Percentiles rank a stretch among this genome's conserved stretches.
These are phyloP conservation scores for Pica pica DNA, from an alignment of 2,113 vertebrate species.

Conservation along the genomic window DNA sequence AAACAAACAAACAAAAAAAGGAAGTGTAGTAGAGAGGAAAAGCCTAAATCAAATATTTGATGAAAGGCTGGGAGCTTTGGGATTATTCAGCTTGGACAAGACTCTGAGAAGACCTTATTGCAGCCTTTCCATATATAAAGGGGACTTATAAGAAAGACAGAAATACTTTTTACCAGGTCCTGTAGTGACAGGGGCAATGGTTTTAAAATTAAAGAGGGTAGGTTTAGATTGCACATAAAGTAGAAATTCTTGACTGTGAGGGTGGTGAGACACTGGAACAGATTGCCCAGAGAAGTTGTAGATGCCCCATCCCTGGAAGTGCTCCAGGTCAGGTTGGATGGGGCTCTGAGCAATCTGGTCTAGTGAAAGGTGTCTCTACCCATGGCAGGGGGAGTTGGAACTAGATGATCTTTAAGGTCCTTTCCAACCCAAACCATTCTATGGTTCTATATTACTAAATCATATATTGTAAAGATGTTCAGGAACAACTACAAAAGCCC, in stretches of 20 bases:
- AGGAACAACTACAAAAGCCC: not conserved
- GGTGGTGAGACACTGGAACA: not conserved
- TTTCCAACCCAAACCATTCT: not conserved
- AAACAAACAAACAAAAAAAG: not conserved
- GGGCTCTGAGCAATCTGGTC: not conserved
- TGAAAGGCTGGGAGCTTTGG: not conserved
- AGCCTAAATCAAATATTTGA: not conserved
- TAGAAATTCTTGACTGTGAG: not conserved
- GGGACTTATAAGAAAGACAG: not conserved
- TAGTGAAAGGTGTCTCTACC: not conserved
- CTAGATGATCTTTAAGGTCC: not conserved
- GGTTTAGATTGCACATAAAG: not conserved
- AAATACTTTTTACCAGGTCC: not conserved
- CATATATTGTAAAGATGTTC: not conserved
- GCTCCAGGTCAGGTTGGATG: not conserved
- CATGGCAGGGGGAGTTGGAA: not conserved
- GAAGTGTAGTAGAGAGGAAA: not conserved
- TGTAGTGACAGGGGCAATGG: not conserved
- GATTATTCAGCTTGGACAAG: not conserved
- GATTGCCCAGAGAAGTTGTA: not conserved
- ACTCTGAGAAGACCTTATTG: not conserved
- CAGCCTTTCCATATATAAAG: not conserved
- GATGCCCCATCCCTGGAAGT: not conserved
- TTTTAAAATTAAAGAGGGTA: not conserved
- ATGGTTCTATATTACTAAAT: not conserved